Evolutionary conservation across 1,140 invertebrate genomes (phyloP).

Genomic region (Dendroctonus ponderosae): DNA sequence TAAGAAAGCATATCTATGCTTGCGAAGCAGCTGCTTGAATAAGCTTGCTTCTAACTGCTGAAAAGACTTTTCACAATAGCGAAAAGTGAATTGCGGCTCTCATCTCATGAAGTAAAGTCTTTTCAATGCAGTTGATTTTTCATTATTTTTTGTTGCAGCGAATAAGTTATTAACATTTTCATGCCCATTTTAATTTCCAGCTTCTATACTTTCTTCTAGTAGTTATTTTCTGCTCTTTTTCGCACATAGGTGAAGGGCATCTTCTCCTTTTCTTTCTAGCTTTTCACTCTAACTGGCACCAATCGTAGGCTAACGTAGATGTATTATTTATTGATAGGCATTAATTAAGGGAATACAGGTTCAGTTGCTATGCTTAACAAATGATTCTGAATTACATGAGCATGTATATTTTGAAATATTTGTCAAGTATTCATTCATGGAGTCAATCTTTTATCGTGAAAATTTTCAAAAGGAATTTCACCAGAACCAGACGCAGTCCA

Average conservation of each 20-base stretch:
- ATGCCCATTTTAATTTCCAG: conserved; percentile 47
- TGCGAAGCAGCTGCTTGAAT: too few species aligned
- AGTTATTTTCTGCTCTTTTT: conserved; percentile 6
- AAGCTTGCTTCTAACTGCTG: too few species aligned
- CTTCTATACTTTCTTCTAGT: conserved; percentile 30
- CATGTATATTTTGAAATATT: not conserved
- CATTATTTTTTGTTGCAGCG: conserved; percentile 23
- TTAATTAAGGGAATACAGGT: too few species aligned
- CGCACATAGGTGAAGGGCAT: conserved; percentile 21
- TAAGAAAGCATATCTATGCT: not conserved
- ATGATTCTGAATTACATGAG: too few species aligned
- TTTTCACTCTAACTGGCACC: conserved; percentile 18
- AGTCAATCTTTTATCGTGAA: conserved; percentile 15
- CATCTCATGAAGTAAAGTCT: too few species aligned
- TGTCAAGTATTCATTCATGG: conserved; percentile 2
- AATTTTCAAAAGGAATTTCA: conserved; percentile 40
- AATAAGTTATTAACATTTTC: conserved; percentile 33
- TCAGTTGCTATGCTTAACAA: too few species aligned
- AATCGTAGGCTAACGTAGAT: conserved; percentile 1
- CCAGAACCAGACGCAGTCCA: conserved; percentile 21
- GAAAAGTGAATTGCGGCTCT: too few species aligned
- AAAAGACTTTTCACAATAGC: too few species aligned
- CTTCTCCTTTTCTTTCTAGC: conserved; percentile 18
- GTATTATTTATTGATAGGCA: not conserved
- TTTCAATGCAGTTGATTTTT: not conserved